Conservation (phyloP, 1,140 invertebrate species). For the Drosophila sucinea region DNA sequence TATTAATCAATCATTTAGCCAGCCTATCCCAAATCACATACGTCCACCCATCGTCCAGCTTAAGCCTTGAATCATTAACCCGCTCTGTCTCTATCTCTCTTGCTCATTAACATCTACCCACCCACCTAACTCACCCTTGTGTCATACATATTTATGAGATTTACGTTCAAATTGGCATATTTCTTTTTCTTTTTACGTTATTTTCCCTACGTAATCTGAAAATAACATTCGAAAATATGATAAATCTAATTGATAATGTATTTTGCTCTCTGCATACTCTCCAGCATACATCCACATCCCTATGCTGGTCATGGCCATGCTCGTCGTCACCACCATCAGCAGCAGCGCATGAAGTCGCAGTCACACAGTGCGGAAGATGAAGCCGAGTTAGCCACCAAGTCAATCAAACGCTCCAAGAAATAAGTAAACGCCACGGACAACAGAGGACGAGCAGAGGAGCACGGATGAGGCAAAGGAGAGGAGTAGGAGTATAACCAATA, state of each 20-base stretch:
- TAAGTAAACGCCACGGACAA: constrained; percentile 10
- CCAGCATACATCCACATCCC: constrained; percentile 70
- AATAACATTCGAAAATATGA: too few relatives aligned
- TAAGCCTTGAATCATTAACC: constrained; percentile 20
- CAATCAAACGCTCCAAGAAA: constrained; percentile 56
- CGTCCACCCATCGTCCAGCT: not conserved
- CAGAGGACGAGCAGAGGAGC: not conserved
- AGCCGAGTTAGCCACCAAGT: constrained; percentile 33
- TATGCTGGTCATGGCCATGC: constrained; percentile 50
- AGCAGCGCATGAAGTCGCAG: constrained; percentile 60
- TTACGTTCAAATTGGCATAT: constrained; percentile 68
- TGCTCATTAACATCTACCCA: constrained; percentile 19
- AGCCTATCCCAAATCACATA: not conserved
- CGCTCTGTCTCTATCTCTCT: constrained; percentile 26
- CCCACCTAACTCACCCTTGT: constrained; percentile 23
- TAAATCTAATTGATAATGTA: too few relatives aligned
- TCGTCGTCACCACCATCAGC: constrained; percentile 61
- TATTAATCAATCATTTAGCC: not conserved
- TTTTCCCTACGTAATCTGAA: not conserved
- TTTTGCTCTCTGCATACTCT: not conserved
- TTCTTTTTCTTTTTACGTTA: constrained; percentile 43
- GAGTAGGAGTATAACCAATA: not conserved
- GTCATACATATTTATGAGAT: constrained; percentile 45
- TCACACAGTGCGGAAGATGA: constrained; percentile 42
- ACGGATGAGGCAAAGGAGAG: not conserved